Evolutionary conservation across 2,113 vertebrate species (phyloP).

Genomic region (Daboia siamensis): DNA sequence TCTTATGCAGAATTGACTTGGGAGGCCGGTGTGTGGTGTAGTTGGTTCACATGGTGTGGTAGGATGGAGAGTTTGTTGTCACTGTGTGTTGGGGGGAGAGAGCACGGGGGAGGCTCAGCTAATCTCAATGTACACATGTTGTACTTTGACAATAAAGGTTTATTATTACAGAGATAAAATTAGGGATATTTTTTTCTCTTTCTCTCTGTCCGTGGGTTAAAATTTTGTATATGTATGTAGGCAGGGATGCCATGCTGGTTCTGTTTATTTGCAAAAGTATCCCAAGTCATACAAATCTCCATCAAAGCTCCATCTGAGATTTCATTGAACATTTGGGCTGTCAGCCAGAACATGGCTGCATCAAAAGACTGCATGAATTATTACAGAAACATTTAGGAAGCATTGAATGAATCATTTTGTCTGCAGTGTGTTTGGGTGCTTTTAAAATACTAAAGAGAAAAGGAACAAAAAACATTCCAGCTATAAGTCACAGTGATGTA

Average conservation of each 20-base stretch:
- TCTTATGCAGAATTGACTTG: no score
- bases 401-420: conserved; percentile 17
- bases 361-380: conserved; percentile 49
- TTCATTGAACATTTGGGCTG: conserved; percentile 16
- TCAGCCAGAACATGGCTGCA: conserved; percentile 29
- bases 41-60: no score
- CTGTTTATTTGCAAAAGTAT: background rate
- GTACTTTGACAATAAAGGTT: no score
- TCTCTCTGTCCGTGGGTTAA: no score
- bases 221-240: background rate
- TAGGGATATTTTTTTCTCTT: background rate
- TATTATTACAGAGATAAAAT: background rate
- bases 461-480: background rate
- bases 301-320: conserved; percentile 5
- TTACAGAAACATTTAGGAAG: conserved; percentile 32
- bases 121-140: no score
- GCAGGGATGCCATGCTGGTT: background rate
- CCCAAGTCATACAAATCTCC: background rate
- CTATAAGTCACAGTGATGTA: background rate
- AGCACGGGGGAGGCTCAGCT: no score
- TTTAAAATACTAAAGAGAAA: conserved; percentile 15
- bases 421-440: background rate
- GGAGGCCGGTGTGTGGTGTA: no score
- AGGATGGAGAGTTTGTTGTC: no score
- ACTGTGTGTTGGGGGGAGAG: no score